These are phyloP conservation scores for Drosophila trapezifrons DNA, from an alignment of 1,140 invertebrate species.

Conservation along the genomic window DNA sequence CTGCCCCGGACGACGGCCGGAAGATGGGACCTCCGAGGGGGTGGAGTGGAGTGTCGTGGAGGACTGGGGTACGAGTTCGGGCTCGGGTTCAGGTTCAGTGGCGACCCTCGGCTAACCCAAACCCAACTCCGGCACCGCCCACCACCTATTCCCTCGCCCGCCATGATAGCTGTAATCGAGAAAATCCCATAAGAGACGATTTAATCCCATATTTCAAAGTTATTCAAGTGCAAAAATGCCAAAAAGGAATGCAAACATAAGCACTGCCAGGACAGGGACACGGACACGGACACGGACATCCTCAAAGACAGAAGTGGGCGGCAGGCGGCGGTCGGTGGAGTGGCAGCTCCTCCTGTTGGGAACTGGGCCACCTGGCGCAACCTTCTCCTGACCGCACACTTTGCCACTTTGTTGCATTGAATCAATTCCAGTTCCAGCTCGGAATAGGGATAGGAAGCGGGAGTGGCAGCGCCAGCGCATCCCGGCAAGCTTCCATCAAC, in stretches of 20 bases:
- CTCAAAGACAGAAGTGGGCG: constrained; percentile 33
- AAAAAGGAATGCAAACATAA: constrained; percentile 83
- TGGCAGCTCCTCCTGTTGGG: constrained; percentile 48
- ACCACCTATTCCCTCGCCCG: constrained; percentile 29
- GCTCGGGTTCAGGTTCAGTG: constrained; percentile 71
- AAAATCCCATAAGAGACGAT: constrained; percentile 83
- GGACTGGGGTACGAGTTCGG: neutral
- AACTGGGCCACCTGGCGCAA: constrained; percentile 69
- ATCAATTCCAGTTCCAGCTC: constrained; percentile 39
- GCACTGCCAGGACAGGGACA: constrained; percentile 68
- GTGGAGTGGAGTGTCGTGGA: neutral
- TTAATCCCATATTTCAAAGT: constrained; percentile 83
- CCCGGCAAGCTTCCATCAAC: constrained; percentile 29
- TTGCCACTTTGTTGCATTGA: constrained; percentile 66
- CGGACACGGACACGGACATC: constrained; percentile 39
- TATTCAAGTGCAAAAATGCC: constrained; percentile 83
- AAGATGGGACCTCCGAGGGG: neutral
- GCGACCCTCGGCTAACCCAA: constrained; percentile 52
- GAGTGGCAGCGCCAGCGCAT: neutral
- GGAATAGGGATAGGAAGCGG: too few relatives aligned
- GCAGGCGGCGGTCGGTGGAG: neutral
- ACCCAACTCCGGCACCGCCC: neutral
- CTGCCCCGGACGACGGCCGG: constrained; percentile 9
- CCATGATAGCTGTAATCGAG: constrained; percentile 82
- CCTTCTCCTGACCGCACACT: constrained; percentile 52